These are phyloP conservation scores for Falco punctatus DNA, from an alignment of 2,113 vertebrate species.

Conservation along the genomic window DNA sequence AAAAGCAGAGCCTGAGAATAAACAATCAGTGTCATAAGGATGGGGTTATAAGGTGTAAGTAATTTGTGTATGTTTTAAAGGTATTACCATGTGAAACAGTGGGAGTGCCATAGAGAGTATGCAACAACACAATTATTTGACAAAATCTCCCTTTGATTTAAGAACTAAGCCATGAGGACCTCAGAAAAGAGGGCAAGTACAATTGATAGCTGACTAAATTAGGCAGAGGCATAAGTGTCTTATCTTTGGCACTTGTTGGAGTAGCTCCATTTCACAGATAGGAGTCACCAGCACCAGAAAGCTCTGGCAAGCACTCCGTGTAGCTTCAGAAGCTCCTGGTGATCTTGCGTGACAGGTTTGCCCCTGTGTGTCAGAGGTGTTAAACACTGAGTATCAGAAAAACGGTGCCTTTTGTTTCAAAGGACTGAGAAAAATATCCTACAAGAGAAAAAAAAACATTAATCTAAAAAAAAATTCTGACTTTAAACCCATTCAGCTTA, in stretches of 20 bases:
- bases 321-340: neutral
- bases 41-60: slow-evolving; percentile 41
- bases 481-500: neutral
- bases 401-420: slow-evolving; percentile 30
- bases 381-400: neutral
- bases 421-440: neutral
- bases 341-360: neutral
- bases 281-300: neutral
- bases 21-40: slow-evolving; percentile 55
- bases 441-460: neutral
- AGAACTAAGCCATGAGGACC: neutral
- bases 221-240: neutral
- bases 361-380: neutral
- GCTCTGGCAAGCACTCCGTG: neutral
- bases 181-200: neutral
- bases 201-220: slow-evolving; percentile 1
- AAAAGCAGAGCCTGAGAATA: slow-evolving; percentile 67
- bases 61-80: slow-evolving; percentile 53
- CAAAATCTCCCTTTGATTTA: slow-evolving; percentile 1
- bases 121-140: slow-evolving; percentile 2
- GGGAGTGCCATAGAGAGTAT: neutral
- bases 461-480: neutral
- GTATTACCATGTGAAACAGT: neutral
- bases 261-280: slow-evolving; percentile 14
- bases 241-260: neutral